phyloP scores from a whole-genome alignment of 2,797 vertebrate genomes.

The Pseudomugil gertrudae region DNA sequence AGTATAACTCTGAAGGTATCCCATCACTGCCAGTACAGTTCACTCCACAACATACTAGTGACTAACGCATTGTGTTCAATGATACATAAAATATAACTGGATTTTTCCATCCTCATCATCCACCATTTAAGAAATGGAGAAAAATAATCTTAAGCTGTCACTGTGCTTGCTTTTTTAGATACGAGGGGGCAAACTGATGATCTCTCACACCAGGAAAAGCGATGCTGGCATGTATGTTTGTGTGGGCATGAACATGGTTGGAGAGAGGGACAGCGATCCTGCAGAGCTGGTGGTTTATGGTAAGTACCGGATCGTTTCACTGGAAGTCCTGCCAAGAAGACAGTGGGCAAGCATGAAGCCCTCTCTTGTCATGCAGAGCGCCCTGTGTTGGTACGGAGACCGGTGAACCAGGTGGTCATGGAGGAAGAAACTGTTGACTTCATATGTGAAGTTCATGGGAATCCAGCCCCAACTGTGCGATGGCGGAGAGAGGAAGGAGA shows the following conservation, averaged over 20 bases:
- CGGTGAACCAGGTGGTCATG: slow-evolving; percentile 91
- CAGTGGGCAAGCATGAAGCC: not conserved
- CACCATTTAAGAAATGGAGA: not conserved
- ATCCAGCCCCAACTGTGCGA: slow-evolving; percentile 84
- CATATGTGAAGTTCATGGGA: slow-evolving; percentile 89
- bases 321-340: not conserved
- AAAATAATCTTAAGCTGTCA: slow-evolving; percentile 18
- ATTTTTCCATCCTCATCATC: slow-evolving; percentile 26
- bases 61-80: not conserved
- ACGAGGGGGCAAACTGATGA: slow-evolving; percentile 94
- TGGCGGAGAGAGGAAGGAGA: slow-evolving; percentile 94
- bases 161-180: slow-evolving; percentile 80
- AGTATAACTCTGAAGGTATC: not conserved
- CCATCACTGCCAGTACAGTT: not conserved
- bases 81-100: slow-evolving; percentile 3
- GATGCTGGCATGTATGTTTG: slow-evolving; percentile 98
- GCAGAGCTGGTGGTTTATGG: slow-evolving; percentile 97
- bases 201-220: slow-evolving; percentile 93
- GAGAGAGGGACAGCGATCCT: slow-evolving; percentile 95
- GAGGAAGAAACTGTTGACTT: slow-evolving; percentile 89
- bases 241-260: slow-evolving; percentile 96
- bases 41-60: not conserved
- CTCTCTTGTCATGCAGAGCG: slow-evolving; percentile 81
- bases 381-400: slow-evolving; percentile 87
- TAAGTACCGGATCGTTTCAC: slow-evolving; percentile 68